Conservation (phyloP, 2,888 invertebrate genomes). For the Hetaerina titia region DNA sequence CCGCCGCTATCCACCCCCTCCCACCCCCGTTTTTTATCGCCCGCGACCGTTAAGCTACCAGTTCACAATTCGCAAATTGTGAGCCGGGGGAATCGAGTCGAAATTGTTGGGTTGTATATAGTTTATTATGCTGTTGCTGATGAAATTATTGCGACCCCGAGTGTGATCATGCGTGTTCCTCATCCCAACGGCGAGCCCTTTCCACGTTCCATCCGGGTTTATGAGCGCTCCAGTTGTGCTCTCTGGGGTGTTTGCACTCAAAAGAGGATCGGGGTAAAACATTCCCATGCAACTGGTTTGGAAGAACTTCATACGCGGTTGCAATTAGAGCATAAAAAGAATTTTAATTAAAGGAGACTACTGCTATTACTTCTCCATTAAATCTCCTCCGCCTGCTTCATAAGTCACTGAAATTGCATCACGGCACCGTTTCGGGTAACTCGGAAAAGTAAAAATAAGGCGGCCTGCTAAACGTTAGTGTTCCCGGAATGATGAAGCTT, state of each 20-base stretch:
- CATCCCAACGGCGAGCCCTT: not conserved
- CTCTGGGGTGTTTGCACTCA: not conserved
- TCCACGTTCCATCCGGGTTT: not conserved
- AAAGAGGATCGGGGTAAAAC: not conserved
- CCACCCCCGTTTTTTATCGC: not conserved
- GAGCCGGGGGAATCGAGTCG: not conserved
- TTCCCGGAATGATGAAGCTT: too few relatives aligned
- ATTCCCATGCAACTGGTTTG: not conserved
- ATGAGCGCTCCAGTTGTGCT: not conserved
- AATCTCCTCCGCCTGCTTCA: not conserved
- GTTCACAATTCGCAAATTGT: constrained; percentile 45
- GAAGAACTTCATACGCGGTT: not conserved
- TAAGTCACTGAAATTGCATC: too few relatives aligned
- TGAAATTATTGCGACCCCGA: not conserved
- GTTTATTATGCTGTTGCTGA: constrained; percentile 22
- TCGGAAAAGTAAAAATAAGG: too few relatives aligned
- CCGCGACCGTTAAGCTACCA: constrained; percentile 40
- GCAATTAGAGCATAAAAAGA: not conserved
- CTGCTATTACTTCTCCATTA: not conserved
- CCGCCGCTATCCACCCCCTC: not conserved
- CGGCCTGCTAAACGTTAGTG: too few relatives aligned
- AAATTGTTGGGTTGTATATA: constrained; percentile 12
- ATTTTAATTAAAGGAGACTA: not conserved
- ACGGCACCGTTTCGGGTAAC: too few relatives aligned
- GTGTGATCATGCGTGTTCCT: not conserved